phyloP scores from a whole-genome alignment of 2,113 vertebrate genomes.

The Takifugu bimaculatus region DNA sequence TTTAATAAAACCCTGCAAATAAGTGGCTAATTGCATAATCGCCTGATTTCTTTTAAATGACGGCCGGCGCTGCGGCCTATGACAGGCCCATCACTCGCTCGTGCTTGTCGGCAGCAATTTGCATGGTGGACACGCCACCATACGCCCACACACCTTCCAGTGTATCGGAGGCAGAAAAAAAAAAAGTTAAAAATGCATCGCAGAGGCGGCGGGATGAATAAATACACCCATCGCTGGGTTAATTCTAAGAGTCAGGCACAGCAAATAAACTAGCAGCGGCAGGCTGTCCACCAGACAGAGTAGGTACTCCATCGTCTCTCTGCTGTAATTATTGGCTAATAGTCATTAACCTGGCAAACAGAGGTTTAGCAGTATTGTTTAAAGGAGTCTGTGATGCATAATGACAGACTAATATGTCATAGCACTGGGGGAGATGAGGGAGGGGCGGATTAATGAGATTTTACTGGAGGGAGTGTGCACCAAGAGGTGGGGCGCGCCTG shows the following conservation, averaged over 20 bases:
- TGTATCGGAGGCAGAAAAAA: constrained; percentile 34
- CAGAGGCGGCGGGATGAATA: constrained; percentile 74
- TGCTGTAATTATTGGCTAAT: constrained; percentile 99
- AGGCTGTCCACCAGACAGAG: constrained; percentile 88
- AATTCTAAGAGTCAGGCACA: constrained; percentile 83
- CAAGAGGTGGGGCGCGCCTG: constrained; percentile 81
- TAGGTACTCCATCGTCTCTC: constrained; percentile 89
- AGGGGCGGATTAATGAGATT: constrained; percentile 80
- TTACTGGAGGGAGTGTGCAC: constrained; percentile 75
- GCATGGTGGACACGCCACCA: constrained; percentile 71
- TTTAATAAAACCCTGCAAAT: constrained; percentile 68
- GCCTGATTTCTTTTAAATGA: constrained; percentile 81
- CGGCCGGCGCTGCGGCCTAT: constrained; percentile 81
- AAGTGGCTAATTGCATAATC: constrained; percentile 80
- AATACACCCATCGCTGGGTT: constrained; percentile 86
- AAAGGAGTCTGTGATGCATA: constrained; percentile 97
- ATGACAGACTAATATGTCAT: constrained; percentile 99
- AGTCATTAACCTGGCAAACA: constrained; percentile 99
- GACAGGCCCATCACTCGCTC: constrained; percentile 87
- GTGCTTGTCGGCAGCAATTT: constrained; percentile 87
- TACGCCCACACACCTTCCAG: constrained; percentile 32
- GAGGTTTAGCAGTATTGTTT: constrained; percentile 99
- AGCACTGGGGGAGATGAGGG: constrained; percentile 82
- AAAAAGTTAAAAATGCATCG: constrained; percentile 57
- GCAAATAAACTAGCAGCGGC: constrained; percentile 74